Evolutionary conservation across 1,140 invertebrate species (phyloP), one percentile per base, ranked within the genome.

Genomic region (Vollenhovia emeryi): DNA sequence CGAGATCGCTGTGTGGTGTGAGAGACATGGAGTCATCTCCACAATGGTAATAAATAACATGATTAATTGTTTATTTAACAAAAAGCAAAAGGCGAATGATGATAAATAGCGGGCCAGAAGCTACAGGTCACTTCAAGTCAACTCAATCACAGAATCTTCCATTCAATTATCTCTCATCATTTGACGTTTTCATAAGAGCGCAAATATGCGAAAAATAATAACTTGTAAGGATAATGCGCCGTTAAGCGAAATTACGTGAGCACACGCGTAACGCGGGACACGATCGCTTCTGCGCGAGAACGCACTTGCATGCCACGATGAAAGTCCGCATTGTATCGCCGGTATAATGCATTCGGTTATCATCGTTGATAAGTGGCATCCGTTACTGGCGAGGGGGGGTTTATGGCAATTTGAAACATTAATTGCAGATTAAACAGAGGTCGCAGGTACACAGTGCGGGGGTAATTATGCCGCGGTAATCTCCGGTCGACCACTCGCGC

Each of bases 371-470:
- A 94, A 93, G 93, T 93, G 93, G 90, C 91, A 93, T 93, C 91
- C 91, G 92, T 93, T 92, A 92, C 91, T 91, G 87, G 83, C 84
- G 33, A 83, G 83, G 92, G 92, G 85, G 83, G 92, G 92, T 93
- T 94, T 91, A 92, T 91, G 92, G 93, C 94, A 94, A 94, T 94
- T 93, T 90, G 92, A 93, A 93, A 93, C 93, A 94, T 94, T 94
- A 94, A 94, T 94, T 94, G 94, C 93, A 93, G 93, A 94, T 94
- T 94, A 94, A 94, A 93, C 93, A 92, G 90, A 91, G 91, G 88
- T 89, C 87, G 90, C 85, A 74, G 89, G 89, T 89, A 86, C 79
- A 92, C 89, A 85, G 89, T 89, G 90, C 85, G 59, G 80, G 82
- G 91, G 92, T 93, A 94, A 94, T 94, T 93, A 93, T 93, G 90